These are phyloP conservation scores for Laupala kohalensis DNA, from an alignment of 1,140 invertebrate species.

Conservation along the genomic window DNA sequence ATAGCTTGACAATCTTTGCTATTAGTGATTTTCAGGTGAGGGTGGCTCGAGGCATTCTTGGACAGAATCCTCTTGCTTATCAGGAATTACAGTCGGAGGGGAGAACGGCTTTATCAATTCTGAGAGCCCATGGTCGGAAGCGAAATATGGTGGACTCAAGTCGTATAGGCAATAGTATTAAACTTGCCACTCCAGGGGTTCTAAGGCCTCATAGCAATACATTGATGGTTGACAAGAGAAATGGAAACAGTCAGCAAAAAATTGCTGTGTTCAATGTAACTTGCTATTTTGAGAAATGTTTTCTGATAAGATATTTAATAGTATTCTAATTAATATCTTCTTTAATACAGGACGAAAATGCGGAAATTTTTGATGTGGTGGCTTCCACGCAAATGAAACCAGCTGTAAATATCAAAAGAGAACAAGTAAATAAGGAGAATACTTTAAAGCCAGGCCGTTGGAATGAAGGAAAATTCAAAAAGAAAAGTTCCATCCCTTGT, in stretches of 20 bases:
- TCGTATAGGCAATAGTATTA: not conserved
- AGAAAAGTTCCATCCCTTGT: not conserved
- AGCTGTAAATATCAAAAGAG: not conserved
- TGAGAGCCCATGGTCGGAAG: constrained; percentile 1
- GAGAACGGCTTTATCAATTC: not conserved
- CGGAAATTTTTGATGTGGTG: not conserved
- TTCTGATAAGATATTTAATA: not conserved
- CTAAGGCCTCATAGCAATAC: not conserved
- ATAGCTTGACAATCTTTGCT: too few relatives aligned
- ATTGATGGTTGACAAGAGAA: not conserved
- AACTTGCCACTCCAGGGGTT: not conserved
- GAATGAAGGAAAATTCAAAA: constrained; percentile 2
- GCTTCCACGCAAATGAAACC: not conserved
- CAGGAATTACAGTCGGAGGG: not conserved
- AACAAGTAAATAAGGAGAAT: constrained; percentile 4
- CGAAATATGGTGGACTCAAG: not conserved
- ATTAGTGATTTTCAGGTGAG: not conserved
- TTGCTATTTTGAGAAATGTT: not conserved
- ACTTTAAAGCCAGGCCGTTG: constrained; percentile 7
- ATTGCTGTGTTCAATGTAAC: not conserved
- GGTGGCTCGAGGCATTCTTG: not conserved
- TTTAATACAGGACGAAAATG: not conserved
- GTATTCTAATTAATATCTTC: not conserved
- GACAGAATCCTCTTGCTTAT: not conserved
- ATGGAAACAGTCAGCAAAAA: not conserved